Conservation (phyloP, 2,113 vertebrate genomes). For the Campylorhamphus procurvoides region DNA sequence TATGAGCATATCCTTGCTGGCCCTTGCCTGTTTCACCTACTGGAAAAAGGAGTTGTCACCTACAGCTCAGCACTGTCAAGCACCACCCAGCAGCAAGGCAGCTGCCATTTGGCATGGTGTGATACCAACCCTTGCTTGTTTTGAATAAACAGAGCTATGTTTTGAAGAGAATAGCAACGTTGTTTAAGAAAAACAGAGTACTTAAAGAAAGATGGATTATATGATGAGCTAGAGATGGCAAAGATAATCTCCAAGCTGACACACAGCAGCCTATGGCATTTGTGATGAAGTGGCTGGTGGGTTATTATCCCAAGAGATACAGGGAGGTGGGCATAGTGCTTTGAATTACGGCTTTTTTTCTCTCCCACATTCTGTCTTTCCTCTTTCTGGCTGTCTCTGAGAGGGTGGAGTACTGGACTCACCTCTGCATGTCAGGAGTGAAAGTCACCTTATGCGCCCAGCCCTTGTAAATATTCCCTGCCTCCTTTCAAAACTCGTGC, state of each 20-base stretch:
- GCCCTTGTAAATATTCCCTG: neutral
- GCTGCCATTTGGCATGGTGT: neutral
- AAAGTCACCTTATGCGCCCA: neutral
- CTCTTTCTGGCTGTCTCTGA: neutral
- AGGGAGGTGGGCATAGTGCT: neutral
- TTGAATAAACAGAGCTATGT: conserved; percentile 1
- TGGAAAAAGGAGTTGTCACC: conserved; percentile 7
- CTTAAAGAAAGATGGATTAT: neutral
- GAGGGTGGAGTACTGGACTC: neutral
- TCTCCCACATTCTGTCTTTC: neutral
- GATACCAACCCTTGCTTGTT: neutral
- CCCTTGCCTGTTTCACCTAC: neutral
- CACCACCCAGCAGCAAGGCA: neutral
- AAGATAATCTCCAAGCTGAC: neutral
- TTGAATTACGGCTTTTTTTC: neutral
- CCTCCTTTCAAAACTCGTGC: neutral
- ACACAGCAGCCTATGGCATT: neutral
- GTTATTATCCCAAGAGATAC: neutral
- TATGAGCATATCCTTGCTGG: neutral
- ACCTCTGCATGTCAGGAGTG: neutral
- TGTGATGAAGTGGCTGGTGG: neutral
- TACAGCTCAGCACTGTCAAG: neutral
- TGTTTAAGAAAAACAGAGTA: neutral
- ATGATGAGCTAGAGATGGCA: neutral
- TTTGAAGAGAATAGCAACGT: neutral